Evolutionary conservation across 1,140 invertebrate species (phyloP).

Genomic region (Anastrepha obliqua): DNA sequence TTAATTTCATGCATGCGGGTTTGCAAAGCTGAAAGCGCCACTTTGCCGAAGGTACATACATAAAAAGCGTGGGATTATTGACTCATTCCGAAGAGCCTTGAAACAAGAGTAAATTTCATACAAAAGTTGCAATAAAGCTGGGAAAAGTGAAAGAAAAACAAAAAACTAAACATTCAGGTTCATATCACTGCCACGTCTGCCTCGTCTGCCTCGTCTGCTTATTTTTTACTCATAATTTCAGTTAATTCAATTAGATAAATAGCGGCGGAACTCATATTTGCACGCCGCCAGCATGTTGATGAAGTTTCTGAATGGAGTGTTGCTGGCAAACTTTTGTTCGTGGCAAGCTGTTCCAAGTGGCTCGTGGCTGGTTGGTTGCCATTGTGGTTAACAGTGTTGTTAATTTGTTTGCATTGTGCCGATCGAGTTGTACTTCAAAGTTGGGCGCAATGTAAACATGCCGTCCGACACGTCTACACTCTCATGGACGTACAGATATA

Average conservation of each 20-base stretch:
- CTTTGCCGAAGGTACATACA: not conserved
- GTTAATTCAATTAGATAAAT: conserved; percentile 49
- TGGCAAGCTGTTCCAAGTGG: not conserved
- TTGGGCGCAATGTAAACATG: conserved; percentile 14
- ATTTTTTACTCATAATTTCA: not conserved
- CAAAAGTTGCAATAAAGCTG: not conserved
- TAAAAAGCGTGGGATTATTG: not conserved
- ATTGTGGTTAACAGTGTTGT: not conserved
- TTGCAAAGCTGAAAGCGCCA: not conserved
- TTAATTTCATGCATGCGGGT: conserved; percentile 36
- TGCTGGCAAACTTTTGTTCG: conserved; percentile 18
- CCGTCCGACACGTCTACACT: not conserved
- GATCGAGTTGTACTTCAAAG: conserved; percentile 40
- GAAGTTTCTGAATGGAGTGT: not conserved
- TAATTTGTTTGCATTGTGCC: conserved; percentile 37
- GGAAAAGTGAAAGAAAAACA: not conserved
- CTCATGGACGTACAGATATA: not conserved
- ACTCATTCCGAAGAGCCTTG: not conserved
- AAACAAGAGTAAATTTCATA: not conserved
- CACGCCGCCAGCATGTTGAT: not conserved
- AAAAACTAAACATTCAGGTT: no score
- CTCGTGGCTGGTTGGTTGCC: not conserved
- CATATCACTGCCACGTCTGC: no score
- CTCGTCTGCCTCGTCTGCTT: not conserved
- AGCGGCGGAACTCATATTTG: conserved; percentile 8